Conservation (phyloP, 2,113 vertebrate species). For the Pagrus major region DNA sequence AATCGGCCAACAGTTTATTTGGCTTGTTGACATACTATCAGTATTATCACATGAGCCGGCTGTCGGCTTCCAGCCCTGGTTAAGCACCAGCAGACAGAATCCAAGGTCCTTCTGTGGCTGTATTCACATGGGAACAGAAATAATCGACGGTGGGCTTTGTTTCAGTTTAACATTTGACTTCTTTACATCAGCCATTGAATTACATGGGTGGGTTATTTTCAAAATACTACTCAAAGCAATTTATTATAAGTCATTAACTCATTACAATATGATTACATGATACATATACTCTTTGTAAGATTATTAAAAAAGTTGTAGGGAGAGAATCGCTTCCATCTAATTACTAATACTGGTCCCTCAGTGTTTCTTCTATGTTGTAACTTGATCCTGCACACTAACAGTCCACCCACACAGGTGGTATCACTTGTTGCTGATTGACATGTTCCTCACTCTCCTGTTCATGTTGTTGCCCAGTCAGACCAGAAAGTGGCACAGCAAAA, state of each 20-base stretch:
- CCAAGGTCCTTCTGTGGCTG: conserved; percentile 22
- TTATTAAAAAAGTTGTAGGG: not conserved
- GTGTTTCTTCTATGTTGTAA: not conserved
- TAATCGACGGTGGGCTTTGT: not conserved
- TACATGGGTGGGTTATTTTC: not conserved
- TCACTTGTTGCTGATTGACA: not conserved
- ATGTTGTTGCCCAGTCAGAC: too few relatives aligned
- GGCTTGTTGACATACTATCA: conserved; percentile 30
- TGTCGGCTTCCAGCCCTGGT: not conserved
- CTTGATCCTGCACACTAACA: not conserved
- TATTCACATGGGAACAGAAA: not conserved
- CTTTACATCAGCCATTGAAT: not conserved
- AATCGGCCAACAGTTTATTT: conserved; percentile 24
- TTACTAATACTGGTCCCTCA: not conserved
- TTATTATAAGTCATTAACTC: not conserved
- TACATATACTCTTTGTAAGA: too few relatives aligned
- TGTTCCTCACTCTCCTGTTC: not conserved
- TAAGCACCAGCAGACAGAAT: not conserved
- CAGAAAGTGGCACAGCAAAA: too few relatives aligned
- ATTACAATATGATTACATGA: not conserved
- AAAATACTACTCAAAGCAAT: not conserved
- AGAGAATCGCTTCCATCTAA: too few relatives aligned
- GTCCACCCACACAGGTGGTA: not conserved
- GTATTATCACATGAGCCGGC: conserved; percentile 36
- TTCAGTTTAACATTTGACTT: not conserved